Evolutionary conservation across 1,140 invertebrate genomes (phyloP).

Genomic region (Hyposmocoma kahamanoa): DNA sequence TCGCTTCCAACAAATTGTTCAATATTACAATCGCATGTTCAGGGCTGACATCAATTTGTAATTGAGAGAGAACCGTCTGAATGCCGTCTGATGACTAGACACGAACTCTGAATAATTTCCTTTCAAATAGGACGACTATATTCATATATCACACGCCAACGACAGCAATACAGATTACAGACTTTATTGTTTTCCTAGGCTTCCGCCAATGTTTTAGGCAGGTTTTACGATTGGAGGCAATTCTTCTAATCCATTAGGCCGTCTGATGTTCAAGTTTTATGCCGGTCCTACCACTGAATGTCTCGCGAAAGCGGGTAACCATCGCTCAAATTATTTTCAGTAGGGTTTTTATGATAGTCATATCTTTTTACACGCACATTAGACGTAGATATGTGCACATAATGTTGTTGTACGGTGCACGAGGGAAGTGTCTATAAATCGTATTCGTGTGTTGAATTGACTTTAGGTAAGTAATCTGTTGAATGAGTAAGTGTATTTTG

Average conservation of each 20-base stretch:
- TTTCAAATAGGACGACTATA: slow-evolving; percentile 19
- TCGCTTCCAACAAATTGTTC: not conserved
- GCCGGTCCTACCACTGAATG: slow-evolving; percentile 56
- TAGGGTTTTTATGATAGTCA: slow-evolving; percentile 64
- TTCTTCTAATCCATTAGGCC: slow-evolving; percentile 69
- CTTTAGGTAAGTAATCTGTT: too few relatives aligned
- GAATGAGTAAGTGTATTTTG: too few relatives aligned
- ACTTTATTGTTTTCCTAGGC: slow-evolving; percentile 42
- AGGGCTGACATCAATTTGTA: slow-evolving; percentile 2
- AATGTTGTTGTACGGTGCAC: slow-evolving; percentile 57
- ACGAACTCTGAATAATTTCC: slow-evolving; percentile 24
- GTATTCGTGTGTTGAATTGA: slow-evolving; percentile 52
- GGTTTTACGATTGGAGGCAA: slow-evolving; percentile 51
- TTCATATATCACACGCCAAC: slow-evolving; percentile 30
- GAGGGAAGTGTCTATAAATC: slow-evolving; percentile 54
- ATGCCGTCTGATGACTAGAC: slow-evolving; percentile 16
- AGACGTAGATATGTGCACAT: slow-evolving; percentile 64
- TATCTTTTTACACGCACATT: slow-evolving; percentile 71
- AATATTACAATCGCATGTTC: slow-evolving; percentile 22
- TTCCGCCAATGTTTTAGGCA: slow-evolving; percentile 30
- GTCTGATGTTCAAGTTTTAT: slow-evolving; percentile 65
- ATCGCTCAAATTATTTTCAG: slow-evolving; percentile 70
- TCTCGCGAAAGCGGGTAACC: slow-evolving; percentile 60
- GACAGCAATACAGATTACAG: slow-evolving; percentile 35
- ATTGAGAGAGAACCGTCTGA: slow-evolving; percentile 4